Evolutionary conservation across 2,888 invertebrate species (phyloP), one percentile per base, ranked within the genome.

Genomic region (Hypselothyrea guttata): DNA sequence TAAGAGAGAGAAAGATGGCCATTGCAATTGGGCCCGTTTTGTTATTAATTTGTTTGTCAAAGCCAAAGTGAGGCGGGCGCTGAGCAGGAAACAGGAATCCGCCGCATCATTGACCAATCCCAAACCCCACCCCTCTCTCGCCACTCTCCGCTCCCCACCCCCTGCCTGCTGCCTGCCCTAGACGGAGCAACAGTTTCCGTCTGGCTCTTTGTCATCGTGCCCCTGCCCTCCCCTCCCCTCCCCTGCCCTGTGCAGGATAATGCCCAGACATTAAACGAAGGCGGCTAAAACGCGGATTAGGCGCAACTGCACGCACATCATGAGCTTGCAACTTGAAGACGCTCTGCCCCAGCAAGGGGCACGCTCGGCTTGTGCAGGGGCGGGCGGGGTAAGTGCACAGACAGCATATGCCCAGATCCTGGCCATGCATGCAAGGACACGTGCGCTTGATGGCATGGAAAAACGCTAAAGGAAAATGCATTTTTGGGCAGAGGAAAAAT

Each of bases 1-100:
- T 1, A 13, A 7, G 1, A 16, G 4, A 48, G 49, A n/a, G n/a
- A 1, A 35, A 3, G 52, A 49, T 27, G 33, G 59, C 55, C 61
- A 34, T 38, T 31, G 78, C 41, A 46, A 16, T 41, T 75, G 84
- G 76, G 84, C 67, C 72, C 69, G 77, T 53, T 63, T 65, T 67
- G 52, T 74, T 77, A 74, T 77, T 81, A 81, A 86, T 79, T 86
- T 81, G 86, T 81, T 81, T 81, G 86, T 85, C 81, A 64, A 67
- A 64, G 63, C 62, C 13, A 44, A 64, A 68, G 59, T 47, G 59
- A 48, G 30, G 34, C 15, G 15, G 38, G 35, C 9, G 41, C 30
- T 15, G 57, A 45, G 49, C 72, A 67, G 72, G 68, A 72, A 73
- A 41, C 61, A 55, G 37, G 22, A 85, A 81, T 72, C 47, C 54